Conservation (phyloP, 1,140 invertebrate genomes). For the Meloidogyne hapla region DNA sequence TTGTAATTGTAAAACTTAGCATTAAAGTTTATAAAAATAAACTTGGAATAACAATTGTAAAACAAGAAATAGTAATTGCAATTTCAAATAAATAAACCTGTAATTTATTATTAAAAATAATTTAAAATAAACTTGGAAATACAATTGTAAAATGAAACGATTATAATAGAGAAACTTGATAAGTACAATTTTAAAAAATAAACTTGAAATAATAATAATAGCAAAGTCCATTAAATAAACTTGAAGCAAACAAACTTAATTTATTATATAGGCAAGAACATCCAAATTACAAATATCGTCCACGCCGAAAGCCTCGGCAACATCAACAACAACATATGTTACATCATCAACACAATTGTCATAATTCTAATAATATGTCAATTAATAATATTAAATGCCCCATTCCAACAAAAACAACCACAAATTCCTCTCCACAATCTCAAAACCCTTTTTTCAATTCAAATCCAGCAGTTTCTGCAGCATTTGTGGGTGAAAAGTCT, state of each 20-base stretch:
- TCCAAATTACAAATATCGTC: conserved; percentile 29
- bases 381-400: background rate
- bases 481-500: background rate
- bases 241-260: background rate
- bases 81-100: background rate
- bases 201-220: background rate
- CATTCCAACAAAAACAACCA: background rate
- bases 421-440: background rate
- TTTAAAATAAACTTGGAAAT: conserved; percentile 13
- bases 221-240: background rate
- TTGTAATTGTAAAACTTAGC: no score
- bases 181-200: background rate
- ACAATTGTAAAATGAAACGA: background rate
- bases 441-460: background rate
- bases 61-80: no score
- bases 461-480: background rate
- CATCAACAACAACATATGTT: background rate
- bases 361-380: background rate
- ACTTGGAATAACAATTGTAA: background rate
- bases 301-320: conserved; percentile 18
- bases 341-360: background rate
- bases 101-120: background rate
- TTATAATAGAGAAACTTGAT: background rate
- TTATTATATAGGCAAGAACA: conserved; percentile 16
- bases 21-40: no score